These are phyloP conservation scores for Schizaphis graminum DNA, from an alignment of 2,888 invertebrate genomes.

Conservation along the genomic window DNA sequence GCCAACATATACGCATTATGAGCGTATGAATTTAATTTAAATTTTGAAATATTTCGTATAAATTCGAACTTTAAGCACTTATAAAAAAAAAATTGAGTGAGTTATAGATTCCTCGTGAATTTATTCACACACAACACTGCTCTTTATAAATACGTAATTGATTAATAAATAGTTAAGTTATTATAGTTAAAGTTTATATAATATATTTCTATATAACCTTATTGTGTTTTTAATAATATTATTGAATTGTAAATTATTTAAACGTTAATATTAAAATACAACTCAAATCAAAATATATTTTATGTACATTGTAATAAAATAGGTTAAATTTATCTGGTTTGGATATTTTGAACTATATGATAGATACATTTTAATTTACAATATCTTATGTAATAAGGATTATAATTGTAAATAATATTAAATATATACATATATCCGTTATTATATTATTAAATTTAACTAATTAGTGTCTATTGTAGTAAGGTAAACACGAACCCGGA, in stretches of 20 bases:
- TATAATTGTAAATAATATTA: slow-evolving; percentile 14
- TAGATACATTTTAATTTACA: neutral
- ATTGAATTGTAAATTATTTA: neutral
- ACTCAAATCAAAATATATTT: neutral
- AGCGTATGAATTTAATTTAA: too few relatives aligned
- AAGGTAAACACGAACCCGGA: slow-evolving; percentile 42
- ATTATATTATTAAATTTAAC: slow-evolving; percentile 11
- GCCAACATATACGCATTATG: too few relatives aligned
- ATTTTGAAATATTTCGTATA: too few relatives aligned
- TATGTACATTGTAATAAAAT: neutral
- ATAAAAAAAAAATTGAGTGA: too few relatives aligned
- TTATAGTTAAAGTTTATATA: neutral
- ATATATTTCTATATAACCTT: neutral
- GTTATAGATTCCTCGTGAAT: too few relatives aligned
- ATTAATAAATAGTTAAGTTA: neutral
- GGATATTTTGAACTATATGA: neutral
- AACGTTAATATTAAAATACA: neutral
- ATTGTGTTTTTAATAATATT: neutral
- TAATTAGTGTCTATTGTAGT: slow-evolving; percentile 46
- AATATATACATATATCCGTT: neutral
- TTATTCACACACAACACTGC: neutral
- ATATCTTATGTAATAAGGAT: neutral
- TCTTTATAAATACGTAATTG: neutral
- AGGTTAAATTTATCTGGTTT: neutral
- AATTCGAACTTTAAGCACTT: too few relatives aligned